These are phyloP conservation scores for Eulemur macaco DNA, from an alignment of 2,113 vertebrate genomes.

Conservation along the genomic window DNA sequence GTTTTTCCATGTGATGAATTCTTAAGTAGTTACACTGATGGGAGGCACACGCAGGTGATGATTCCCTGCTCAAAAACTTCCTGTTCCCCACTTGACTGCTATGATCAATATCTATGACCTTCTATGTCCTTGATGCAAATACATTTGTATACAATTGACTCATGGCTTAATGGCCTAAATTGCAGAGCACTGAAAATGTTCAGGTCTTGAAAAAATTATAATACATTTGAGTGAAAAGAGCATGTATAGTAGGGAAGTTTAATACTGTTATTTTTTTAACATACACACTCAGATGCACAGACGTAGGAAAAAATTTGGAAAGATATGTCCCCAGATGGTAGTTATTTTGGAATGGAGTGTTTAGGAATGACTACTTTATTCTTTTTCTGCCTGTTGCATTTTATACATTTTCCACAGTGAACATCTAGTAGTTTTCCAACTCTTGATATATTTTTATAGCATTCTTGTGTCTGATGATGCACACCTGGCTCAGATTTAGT, in stretches of 20 bases:
- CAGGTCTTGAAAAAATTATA: not conserved
- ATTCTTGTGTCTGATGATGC: not conserved
- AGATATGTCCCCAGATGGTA: not conserved
- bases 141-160: not conserved
- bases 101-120: not conserved
- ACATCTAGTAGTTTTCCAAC: not conserved
- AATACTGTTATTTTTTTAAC: not conserved
- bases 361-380: constrained; percentile 19
- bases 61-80: not conserved
- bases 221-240: constrained; percentile 32
- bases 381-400: constrained; percentile 11
- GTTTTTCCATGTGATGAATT: not conserved
- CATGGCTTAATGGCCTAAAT: not conserved
- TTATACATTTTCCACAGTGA: constrained; percentile 6
- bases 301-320: not conserved
- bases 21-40: not conserved
- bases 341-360: constrained; percentile 1
- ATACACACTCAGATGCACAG: not conserved
- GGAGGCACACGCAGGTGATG: not conserved
- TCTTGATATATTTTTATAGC: constrained; percentile 6
- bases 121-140: not conserved
- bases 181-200: not conserved
- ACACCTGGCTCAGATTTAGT: not conserved
- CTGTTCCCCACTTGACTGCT: not conserved
- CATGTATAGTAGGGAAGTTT: not conserved